These are phyloP conservation scores for Crioceris asparagi DNA, from an alignment of 2,888 invertebrate species.

Conservation along the genomic window DNA sequence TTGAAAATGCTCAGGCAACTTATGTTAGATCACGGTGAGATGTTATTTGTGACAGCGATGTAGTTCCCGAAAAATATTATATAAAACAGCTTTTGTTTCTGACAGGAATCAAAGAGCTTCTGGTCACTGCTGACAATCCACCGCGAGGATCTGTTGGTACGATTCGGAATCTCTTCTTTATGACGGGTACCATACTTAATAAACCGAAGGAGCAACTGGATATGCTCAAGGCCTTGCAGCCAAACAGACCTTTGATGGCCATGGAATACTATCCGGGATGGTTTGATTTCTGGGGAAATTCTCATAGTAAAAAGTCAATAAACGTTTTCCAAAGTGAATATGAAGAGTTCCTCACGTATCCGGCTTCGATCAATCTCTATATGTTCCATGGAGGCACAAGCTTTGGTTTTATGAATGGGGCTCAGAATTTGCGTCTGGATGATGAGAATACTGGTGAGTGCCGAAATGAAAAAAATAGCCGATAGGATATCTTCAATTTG, in stretches of 20 bases:
- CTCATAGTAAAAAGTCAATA: slow-evolving; percentile 19
- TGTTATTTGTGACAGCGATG: too few relatives aligned
- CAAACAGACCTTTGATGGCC: slow-evolving; percentile 42
- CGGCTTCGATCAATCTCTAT: slow-evolving; percentile 71
- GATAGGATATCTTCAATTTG: neutral
- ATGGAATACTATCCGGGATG: slow-evolving; percentile 50
- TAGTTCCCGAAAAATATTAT: too few relatives aligned
- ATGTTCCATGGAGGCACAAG: slow-evolving; percentile 92
- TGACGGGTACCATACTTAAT: slow-evolving; percentile 43
- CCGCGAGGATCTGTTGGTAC: slow-evolving; percentile 23
- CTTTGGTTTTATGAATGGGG: slow-evolving; percentile 53
- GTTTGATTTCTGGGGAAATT: slow-evolving; percentile 46
- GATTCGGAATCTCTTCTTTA: slow-evolving; percentile 33
- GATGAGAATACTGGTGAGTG: slow-evolving; percentile 14
- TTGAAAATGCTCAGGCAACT: slow-evolving; percentile 35
- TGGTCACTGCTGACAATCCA: slow-evolving; percentile 43
- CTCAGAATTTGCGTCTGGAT: slow-evolving; percentile 14
- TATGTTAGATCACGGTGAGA: slow-evolving; percentile 30
- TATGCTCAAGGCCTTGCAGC: slow-evolving; percentile 35
- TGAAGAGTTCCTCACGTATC: slow-evolving; percentile 25
- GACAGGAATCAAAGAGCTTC: slow-evolving; percentile 36
- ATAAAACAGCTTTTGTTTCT: slow-evolving; percentile 12
- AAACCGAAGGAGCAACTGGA: slow-evolving; percentile 36
- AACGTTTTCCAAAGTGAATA: slow-evolving; percentile 19
- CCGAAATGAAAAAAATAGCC: neutral